These are phyloP conservation scores for Falco novaeseelandiae DNA, from an alignment of 2,797 vertebrate genomes.

Conservation along the genomic window DNA sequence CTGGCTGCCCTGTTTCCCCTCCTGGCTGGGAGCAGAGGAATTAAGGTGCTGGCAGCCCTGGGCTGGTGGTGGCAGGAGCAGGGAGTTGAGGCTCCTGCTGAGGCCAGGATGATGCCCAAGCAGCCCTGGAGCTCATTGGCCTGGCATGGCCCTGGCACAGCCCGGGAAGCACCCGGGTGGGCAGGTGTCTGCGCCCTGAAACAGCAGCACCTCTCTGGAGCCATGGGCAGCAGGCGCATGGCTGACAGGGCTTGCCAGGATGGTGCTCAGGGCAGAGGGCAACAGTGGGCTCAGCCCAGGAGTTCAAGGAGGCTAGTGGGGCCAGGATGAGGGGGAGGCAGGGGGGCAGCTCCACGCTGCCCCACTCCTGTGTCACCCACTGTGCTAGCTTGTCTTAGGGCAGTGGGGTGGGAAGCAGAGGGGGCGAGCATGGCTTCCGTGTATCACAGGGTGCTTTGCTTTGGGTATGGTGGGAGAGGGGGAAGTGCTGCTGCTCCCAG, in stretches of 20 bases:
- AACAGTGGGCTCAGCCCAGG: not conserved
- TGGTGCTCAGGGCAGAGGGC: constrained; percentile 57
- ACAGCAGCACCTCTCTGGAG: not conserved
- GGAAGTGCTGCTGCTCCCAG: not conserved
- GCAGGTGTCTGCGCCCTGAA: not conserved
- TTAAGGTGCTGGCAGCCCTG: not conserved
- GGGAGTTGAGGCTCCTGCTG: constrained; percentile 8
- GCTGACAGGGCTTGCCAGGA: not conserved
- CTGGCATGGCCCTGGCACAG: not conserved
- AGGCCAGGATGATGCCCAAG: not conserved
- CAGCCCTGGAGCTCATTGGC: constrained; percentile 19
- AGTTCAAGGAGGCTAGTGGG: not conserved
- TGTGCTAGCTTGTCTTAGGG: accelerated
- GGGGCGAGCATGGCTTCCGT: accelerated
- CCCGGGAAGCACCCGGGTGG: not conserved
- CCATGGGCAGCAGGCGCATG: accelerated
- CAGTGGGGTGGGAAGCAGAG: accelerated
- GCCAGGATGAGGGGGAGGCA: accelerated
- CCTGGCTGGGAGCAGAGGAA: not conserved
- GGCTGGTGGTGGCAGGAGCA: constrained; percentile 21
- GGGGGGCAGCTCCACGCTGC: accelerated
- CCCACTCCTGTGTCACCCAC: accelerated
- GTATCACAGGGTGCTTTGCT: accelerated
- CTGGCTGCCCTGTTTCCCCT: accelerated
- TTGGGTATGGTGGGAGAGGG: accelerated